A percentile compares a stretch with the other conserved stretches of the same genome.
Conservation (phyloP, 2,888 invertebrate species). For the Lasioglossum villosulum region DNA sequence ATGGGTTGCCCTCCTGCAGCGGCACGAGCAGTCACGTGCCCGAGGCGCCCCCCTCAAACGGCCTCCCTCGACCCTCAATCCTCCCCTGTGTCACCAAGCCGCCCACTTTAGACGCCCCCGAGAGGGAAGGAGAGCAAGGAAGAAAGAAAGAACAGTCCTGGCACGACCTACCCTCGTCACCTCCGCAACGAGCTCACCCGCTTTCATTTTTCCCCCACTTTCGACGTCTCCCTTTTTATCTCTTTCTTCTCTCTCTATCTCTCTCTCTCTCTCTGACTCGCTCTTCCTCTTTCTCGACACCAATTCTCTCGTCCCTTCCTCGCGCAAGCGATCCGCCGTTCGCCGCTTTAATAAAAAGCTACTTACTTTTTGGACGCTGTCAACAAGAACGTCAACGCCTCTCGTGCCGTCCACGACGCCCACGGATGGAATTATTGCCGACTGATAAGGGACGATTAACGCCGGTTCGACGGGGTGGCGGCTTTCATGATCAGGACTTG, state of each 20-base stretch:
- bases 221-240: conserved; percentile 1
- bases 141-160: conserved; percentile 36
- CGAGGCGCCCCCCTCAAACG: conserved; percentile 62
- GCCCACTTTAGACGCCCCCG: conserved; percentile 81
- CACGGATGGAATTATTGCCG: conserved; percentile 54
- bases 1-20: conserved; percentile 70
- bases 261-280: no score
- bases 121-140: conserved; percentile 21
- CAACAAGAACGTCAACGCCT: conserved; percentile 54
- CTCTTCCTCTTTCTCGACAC: conserved; percentile 7
- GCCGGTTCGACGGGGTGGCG: not conserved
- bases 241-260: not conserved
- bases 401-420: conserved; percentile 31
- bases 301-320: conserved; percentile 36
- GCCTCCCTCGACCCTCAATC: conserved; percentile 65
- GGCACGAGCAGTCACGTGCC: conserved; percentile 82
- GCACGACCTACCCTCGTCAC: conserved; percentile 77
- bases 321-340: conserved; percentile 28
- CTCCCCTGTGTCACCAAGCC: conserved; percentile 78
- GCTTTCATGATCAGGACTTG: not conserved
- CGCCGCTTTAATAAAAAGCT: conserved; percentile 77
- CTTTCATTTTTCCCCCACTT: conserved; percentile 69
- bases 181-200: conserved; percentile 73
- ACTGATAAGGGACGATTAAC: conserved; percentile 45
- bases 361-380: conserved; percentile 72